Base-by-base conservation (phyloP, 2,797 vertebrate genomes). In the Sebastes umbrosus region DNA sequence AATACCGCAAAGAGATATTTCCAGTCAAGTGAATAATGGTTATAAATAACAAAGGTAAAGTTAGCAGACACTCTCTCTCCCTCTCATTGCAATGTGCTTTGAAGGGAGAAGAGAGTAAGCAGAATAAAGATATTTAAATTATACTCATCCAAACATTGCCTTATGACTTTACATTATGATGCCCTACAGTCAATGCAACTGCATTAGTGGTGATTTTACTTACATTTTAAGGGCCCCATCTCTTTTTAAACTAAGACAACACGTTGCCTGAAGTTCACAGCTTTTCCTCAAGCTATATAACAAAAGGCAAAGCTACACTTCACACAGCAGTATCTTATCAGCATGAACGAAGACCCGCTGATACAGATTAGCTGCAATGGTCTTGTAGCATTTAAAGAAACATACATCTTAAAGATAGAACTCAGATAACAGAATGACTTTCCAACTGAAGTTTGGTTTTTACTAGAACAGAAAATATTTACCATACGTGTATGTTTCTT, bases 1-100 rank as follows among this genome's bases (percentile, higher is more conserved):
- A 90, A 92, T 92, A 91, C 84, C 1, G 54, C 84, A 79, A 79
- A 90, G 79, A 83, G 75, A 88, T 86, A 87, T 87, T 85, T 91
- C 88, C 80, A 87, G 71, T 89, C 77, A 87, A 85, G 75, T 80
- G 86, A 88, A 77, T 82, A 88, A 83, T 76, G 75, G 70, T 71
- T 76, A 75, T 68, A 84, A 82, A 84, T 76, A 88, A 85, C 64
- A 81, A 79, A 80, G 59, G 80, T 80, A 75, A 77, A 69, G 52
- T 39, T 60, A 84, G 50, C 57, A 69, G 58, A 69, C 25, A n/a
- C 29, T 29, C 62, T 22, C 52, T 55, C 39, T 27, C 13, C 60
- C 10, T 52, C 36, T 85, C 39, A 18, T 50, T 64, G n/a, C 52
- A n/a, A 60, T 73, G 80, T 60, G 69, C 54, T 76, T 20, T 32